A percentile compares a stretch with the other conserved stretches of the same genome.
phyloP scores from a whole-genome alignment of 2,888 invertebrate genomes.

The Gastracanthus pulcherrimus region DNA sequence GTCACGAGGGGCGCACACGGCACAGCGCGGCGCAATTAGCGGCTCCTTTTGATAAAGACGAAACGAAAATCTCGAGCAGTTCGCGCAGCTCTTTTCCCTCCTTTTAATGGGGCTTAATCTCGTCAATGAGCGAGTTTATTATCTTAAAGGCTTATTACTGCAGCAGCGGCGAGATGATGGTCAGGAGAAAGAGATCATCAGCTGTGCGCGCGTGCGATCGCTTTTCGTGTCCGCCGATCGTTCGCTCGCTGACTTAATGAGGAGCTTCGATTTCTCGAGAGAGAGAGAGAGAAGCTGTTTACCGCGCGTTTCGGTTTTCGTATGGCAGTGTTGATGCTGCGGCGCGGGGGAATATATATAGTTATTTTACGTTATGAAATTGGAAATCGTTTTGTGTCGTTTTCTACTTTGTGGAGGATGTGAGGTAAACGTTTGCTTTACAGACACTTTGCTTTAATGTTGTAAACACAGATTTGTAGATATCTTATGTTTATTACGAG shows the following conservation, averaged over 20 bases:
- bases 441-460: too few species aligned
- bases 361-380: too few species aligned
- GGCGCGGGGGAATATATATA: too few species aligned
- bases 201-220: neutral
- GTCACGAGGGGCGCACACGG: too few species aligned
- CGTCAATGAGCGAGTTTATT: constrained; percentile 31
- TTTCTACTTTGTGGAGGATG: too few species aligned
- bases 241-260: neutral
- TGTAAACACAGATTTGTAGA: too few species aligned
- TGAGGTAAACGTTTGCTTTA: too few species aligned
- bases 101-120: constrained; percentile 11
- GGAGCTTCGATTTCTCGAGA: constrained; percentile 1
- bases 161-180: constrained; percentile 13
- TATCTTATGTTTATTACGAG: too few species aligned
- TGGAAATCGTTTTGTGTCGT: too few species aligned
- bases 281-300: neutral
- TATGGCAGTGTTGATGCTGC: too few species aligned
- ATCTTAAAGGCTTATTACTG: constrained; percentile 44
- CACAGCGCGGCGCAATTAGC: constrained; percentile 38
- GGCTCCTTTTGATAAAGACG: constrained; percentile 43
- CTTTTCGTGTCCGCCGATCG: neutral
- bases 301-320: neutral
- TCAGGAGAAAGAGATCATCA: neutral
- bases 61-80: constrained; percentile 8
- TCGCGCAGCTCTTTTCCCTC: neutral